Evolutionary conservation across 2,797 vertebrate genomes (phyloP), one percentile per base, ranked within the genome.

Genomic region (Pelochelys cantorii): DNA sequence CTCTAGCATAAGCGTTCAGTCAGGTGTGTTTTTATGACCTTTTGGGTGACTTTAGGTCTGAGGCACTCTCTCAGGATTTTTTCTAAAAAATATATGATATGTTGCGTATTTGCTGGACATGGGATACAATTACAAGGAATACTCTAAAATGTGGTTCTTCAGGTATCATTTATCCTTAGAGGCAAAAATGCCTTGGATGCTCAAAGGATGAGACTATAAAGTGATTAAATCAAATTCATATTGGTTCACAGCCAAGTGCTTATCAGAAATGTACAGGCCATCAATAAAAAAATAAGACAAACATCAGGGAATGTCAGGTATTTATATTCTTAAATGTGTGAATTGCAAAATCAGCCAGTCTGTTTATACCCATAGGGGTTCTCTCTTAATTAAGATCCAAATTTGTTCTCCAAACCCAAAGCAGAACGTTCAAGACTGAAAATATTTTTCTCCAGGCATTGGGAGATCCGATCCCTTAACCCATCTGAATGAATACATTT

Each of bases 221-320:
- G 29, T 83, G 31, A 83, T n/a, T 79, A 82, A 87, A 93, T 94
- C 90, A 90, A 95, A 95, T 84, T 93, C 20, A 13, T 91, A 71
- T 84, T 96, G 74, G 83, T 88, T 84, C 86, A 52, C 25, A 81
- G 55, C 74, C 48, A 79, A 71, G 62, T 82, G 85, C 56, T 95
- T 84, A 89, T 84, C 88, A 91, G 87, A 96, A 97, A 91, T 87
- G 60, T 1, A 4, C 8, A 71, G 79, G 65, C 62, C 83, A 90
- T 91, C 75, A 90, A 22, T 81, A 83, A 95, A 96, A 93, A 84
- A 93, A 84, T 75, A 92, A 91, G 81, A 71, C 90, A 96, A 95
- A 90, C 52, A 48, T 55, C 48, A 89, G 52, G 53, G 88, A 95
- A 94, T 97, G 92, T 65, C 83, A 84, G 34, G 29, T 80, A 93